phyloP scores from a whole-genome alignment of 2,888 invertebrate species.

The Xylota segnis region DNA sequence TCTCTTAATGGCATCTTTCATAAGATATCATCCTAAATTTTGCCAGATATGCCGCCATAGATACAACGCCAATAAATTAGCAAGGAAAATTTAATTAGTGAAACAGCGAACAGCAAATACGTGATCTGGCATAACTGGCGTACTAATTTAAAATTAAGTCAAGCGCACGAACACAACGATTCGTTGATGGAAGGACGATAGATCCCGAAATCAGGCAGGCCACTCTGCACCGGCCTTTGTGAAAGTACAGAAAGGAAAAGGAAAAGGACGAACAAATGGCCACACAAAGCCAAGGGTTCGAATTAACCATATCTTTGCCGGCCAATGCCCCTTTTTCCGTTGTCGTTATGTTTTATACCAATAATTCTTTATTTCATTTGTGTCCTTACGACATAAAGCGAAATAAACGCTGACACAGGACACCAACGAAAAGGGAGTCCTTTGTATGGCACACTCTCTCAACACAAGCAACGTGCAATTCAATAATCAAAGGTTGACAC shows the following conservation, averaged over 20 bases:
- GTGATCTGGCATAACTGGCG: conserved; percentile 67
- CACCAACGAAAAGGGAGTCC: not conserved
- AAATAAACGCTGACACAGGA: conserved; percentile 67
- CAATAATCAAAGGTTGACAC: conserved; percentile 53
- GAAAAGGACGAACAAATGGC: conserved; percentile 4
- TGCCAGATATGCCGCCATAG: conserved; percentile 25
- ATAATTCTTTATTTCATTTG: conserved; percentile 66
- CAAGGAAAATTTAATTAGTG: conserved; percentile 72
- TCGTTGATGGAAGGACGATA: conserved; percentile 21
- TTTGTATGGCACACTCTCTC: conserved; percentile 2
- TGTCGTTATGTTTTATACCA: conserved; percentile 52
- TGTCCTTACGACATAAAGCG: conserved; percentile 51
- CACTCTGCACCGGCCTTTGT: not conserved
- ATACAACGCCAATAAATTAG: conserved; percentile 69
- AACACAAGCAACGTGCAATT: conserved; percentile 15
- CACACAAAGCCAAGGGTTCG: conserved; percentile 41
- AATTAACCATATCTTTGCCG: conserved; percentile 51
- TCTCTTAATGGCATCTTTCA: conserved; percentile 63
- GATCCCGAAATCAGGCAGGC: conserved; percentile 28
- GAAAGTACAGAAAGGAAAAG: not conserved
- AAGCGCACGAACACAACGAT: conserved; percentile 53
- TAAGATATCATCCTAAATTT: conserved; percentile 49
- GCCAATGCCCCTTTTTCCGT: conserved; percentile 31
- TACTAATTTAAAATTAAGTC: conserved; percentile 75
- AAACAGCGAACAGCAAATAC: conserved; percentile 56